These are phyloP conservation scores for Chymomyza amoena DNA, from an alignment of 2,888 invertebrate species.

Conservation along the genomic window DNA sequence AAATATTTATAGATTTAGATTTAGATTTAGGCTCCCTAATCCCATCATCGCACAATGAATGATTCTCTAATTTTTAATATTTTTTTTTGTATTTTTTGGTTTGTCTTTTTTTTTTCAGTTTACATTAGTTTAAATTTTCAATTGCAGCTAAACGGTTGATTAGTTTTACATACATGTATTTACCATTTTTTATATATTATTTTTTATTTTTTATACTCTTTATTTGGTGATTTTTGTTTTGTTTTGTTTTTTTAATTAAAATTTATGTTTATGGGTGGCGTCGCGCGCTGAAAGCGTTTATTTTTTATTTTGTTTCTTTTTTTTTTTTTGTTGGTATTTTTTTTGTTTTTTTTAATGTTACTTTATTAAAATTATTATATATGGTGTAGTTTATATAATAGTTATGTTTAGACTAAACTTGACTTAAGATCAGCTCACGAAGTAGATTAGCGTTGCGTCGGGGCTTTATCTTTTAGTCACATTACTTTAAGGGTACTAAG, in stretches of 20 bases:
- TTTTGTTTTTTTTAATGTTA: conserved; percentile 6
- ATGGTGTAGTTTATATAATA: conserved; percentile 4
- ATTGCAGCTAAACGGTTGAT: conserved; percentile 66
- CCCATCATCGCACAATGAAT: not conserved
- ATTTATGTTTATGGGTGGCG: conserved; percentile 65
- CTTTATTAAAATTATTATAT: conserved; percentile 3
- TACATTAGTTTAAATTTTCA: conserved; percentile 54
- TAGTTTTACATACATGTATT: conserved; percentile 45
- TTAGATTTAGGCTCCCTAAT: no score
- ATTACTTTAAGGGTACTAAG: conserved; percentile 34
- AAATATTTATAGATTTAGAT: no score
- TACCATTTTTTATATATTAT: conserved; percentile 3
- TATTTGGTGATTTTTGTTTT: not conserved
- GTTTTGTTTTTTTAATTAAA: conserved; percentile 25
- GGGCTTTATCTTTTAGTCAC: not conserved
- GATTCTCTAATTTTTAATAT: not conserved
- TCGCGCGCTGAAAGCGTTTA: conserved; percentile 66
- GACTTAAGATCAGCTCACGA: not conserved
- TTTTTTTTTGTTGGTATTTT: conserved; percentile 29
- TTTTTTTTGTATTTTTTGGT: not conserved
- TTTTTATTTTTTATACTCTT: not conserved
- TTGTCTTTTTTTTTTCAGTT: conserved; percentile 8
- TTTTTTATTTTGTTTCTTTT: no score
- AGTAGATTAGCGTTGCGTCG: not conserved
- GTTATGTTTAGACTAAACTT: not conserved